These are phyloP conservation scores for Platyura marginata DNA, from an alignment of 1,140 invertebrate species.

Conservation along the genomic window DNA sequence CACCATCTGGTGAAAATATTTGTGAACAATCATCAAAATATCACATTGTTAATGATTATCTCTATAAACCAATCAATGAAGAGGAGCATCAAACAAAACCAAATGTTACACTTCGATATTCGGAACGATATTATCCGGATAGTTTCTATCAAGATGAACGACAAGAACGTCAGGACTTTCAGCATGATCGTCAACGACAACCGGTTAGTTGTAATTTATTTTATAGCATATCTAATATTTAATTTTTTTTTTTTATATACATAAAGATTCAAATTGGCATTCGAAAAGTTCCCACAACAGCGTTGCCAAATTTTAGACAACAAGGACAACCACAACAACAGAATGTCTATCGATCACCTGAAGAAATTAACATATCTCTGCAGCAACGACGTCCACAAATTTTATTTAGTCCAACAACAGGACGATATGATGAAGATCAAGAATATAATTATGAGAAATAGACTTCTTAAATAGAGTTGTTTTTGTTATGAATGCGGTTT, in stretches of 20 bases:
- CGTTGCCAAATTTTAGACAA: constrained; percentile 17
- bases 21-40: constrained; percentile 78
- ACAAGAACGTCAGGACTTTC: constrained; percentile 27
- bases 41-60: constrained; percentile 82
- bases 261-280: constrained; percentile 18
- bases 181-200: constrained; percentile 31
- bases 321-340: constrained; percentile 29
- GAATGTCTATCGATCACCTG: constrained; percentile 56
- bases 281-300: constrained; percentile 10
- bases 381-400: constrained; percentile 45
- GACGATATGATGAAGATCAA: constrained; percentile 19
- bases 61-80: constrained; percentile 73
- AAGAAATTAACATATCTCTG: constrained; percentile 70
- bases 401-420: constrained; percentile 15
- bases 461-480: no score
- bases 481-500: no score
- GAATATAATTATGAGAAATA: constrained; percentile 21
- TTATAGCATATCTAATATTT: not conserved
- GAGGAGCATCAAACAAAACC: constrained; percentile 61
- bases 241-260: not conserved
- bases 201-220: constrained; percentile 10
- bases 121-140: constrained; percentile 63
- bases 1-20: constrained; percentile 70
- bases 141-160: constrained; percentile 51
- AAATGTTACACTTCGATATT: constrained; percentile 57